Evolutionary conservation across 1,140 invertebrate genomes (phyloP).

Genomic region (Ostrea denselamellosa): DNA sequence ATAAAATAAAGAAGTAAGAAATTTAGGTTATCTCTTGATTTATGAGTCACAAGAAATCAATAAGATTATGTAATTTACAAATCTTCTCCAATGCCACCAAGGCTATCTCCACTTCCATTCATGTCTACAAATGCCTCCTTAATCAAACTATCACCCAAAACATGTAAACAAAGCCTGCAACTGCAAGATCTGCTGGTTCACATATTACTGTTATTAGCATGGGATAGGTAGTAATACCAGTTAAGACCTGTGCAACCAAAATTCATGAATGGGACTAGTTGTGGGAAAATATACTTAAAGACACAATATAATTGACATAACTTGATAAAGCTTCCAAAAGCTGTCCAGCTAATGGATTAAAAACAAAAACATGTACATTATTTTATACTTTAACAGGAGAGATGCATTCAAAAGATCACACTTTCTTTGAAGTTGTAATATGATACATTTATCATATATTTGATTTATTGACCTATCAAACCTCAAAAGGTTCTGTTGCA

Average conservation of each 20-base stretch:
- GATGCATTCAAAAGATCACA: background rate
- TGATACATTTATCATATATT: background rate
- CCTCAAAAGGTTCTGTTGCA: background rate
- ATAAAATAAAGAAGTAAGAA: background rate
- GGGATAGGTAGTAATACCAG: background rate
- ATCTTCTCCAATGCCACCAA: slow-evolving; percentile 21
- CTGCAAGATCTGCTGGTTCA: background rate
- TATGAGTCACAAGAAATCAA: slow-evolving; percentile 11
- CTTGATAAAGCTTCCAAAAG: background rate
- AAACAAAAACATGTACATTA: background rate
- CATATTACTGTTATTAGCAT: background rate
- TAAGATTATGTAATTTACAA: slow-evolving; percentile 39
- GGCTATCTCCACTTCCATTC: background rate
- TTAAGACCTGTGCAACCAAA: background rate
- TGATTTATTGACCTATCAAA: background rate
- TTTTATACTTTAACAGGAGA: background rate
- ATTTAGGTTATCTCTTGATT: slow-evolving; percentile 23
- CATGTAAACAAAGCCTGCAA: background rate
- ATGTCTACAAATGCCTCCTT: background rate
- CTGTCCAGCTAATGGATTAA: background rate
- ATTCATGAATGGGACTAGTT: background rate
- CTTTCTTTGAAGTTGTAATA: background rate
- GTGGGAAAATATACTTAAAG: background rate
- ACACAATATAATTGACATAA: background rate
- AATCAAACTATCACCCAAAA: slow-evolving; percentile 4